These are phyloP conservation scores for Leucophenga varia DNA, from an alignment of 1,140 invertebrate genomes.

Conservation along the genomic window DNA sequence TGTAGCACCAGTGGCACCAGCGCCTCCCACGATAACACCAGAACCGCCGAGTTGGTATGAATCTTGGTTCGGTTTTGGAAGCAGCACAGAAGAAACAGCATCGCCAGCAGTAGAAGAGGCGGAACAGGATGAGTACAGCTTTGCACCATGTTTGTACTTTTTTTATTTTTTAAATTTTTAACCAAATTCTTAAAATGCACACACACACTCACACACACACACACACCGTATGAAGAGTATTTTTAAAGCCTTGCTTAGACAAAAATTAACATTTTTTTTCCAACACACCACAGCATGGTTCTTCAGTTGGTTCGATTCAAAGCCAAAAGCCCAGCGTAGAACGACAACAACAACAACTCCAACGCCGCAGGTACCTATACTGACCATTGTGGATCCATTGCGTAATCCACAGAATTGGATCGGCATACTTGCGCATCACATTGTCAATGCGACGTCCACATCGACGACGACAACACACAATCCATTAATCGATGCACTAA, in stretches of 20 bases:
- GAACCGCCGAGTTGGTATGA: constrained; percentile 38
- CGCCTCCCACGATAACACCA: constrained; percentile 6
- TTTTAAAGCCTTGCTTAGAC: constrained; percentile 7
- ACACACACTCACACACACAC: background rate
- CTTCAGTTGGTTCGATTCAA: constrained; percentile 45
- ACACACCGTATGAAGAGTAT: background rate
- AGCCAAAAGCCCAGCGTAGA: constrained; percentile 35
- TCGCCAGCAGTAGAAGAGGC: constrained; percentile 30
- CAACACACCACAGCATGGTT: constrained; percentile 48
- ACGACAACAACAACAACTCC: constrained; percentile 29
- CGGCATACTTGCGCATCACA: constrained; percentile 50
- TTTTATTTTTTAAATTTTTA: background rate
- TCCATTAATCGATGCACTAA: constrained; percentile 33
- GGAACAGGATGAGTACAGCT: constrained; percentile 7
- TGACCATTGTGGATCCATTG: constrained; percentile 49
- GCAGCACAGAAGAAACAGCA: constrained; percentile 4
- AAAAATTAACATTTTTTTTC: background rate
- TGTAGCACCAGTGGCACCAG: constrained; percentile 7
- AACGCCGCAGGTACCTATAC: constrained; percentile 42
- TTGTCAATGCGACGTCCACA: constrained; percentile 37
- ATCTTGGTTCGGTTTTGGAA: constrained; percentile 43
- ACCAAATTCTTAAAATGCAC: background rate
- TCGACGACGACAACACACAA: constrained; percentile 29
- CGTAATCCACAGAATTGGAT: constrained; percentile 54
- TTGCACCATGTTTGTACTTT: background rate